These are phyloP conservation scores for Pachymerium ferrugineum DNA, from an alignment of 2,888 invertebrate species.

Conservation along the genomic window DNA sequence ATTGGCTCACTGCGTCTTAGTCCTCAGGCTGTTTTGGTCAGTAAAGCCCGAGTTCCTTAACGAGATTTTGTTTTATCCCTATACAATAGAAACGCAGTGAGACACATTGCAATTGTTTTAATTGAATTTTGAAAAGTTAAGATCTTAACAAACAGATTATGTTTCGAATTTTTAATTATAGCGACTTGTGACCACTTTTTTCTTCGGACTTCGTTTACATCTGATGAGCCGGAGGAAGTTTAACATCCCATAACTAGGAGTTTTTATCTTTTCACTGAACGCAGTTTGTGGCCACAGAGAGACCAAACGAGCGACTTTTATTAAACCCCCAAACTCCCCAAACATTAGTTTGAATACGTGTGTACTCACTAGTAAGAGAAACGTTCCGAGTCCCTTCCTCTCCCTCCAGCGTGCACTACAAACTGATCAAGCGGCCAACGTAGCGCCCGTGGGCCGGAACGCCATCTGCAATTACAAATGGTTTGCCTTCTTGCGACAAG, in stretches of 20 bases:
- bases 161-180: background rate
- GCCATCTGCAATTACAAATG: constrained; percentile 28
- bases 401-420: background rate
- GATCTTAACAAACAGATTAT: too few relatives aligned
- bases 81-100: too few relatives aligned
- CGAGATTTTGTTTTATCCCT: too few relatives aligned
- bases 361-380: background rate
- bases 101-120: too few relatives aligned
- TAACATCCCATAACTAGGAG: constrained; percentile 12
- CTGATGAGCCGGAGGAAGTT: constrained; percentile 22
- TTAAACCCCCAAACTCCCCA: constrained; percentile 23
- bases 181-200: too few relatives aligned
- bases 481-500: constrained; percentile 30
- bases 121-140: too few relatives aligned
- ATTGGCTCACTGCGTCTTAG: background rate
- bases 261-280: constrained; percentile 3
- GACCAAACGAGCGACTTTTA: constrained; percentile 24
- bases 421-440: constrained; percentile 6
- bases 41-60: background rate
- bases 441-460: constrained; percentile 22
- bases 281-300: constrained; percentile 18
- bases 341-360: constrained; percentile 1
- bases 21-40: background rate
- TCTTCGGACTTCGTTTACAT: background rate
- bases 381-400: background rate